Evolutionary conservation across 2,797 vertebrate species (phyloP).

Genomic region (Salarias fasciatus): DNA sequence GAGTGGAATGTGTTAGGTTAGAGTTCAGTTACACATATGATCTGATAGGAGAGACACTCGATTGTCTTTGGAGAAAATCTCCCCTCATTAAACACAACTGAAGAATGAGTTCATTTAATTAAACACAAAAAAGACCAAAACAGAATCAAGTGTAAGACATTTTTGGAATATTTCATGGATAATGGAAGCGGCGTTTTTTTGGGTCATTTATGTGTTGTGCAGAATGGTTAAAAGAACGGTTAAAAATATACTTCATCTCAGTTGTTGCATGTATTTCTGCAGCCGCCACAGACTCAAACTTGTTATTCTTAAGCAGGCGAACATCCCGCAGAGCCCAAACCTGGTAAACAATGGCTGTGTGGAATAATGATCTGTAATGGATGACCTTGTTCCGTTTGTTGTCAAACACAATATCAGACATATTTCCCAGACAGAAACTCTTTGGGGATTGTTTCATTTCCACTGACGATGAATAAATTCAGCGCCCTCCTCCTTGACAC

Average conservation of each 20-base stretch:
- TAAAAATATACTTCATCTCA: not conserved
- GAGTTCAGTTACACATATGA: too few species aligned
- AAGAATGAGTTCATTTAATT: too few species aligned
- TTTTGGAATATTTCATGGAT: too few species aligned
- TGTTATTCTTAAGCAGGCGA: not conserved
- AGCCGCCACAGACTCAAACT: not conserved
- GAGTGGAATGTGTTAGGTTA: too few species aligned
- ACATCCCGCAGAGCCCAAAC: not conserved
- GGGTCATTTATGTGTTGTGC: too few species aligned
- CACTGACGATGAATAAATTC: not conserved
- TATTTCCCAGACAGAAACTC: not conserved
- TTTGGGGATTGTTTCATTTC: not conserved
- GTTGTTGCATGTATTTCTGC: not conserved
- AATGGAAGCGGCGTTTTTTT: too few species aligned
- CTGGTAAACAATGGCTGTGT: not conserved
- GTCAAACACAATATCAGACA: not conserved
- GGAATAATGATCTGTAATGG: not conserved
- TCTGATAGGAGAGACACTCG: too few species aligned
- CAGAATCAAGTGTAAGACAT: too few species aligned
- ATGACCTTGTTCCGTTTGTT: not conserved
- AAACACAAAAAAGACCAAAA: not conserved
- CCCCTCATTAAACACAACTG: too few species aligned
- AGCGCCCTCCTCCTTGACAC: not conserved
- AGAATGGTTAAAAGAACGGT: too few species aligned
- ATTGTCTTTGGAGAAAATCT: too few species aligned